Evolutionary conservation across 2,797 vertebrate species (phyloP).

Genomic region (Strix occidentalis): DNA sequence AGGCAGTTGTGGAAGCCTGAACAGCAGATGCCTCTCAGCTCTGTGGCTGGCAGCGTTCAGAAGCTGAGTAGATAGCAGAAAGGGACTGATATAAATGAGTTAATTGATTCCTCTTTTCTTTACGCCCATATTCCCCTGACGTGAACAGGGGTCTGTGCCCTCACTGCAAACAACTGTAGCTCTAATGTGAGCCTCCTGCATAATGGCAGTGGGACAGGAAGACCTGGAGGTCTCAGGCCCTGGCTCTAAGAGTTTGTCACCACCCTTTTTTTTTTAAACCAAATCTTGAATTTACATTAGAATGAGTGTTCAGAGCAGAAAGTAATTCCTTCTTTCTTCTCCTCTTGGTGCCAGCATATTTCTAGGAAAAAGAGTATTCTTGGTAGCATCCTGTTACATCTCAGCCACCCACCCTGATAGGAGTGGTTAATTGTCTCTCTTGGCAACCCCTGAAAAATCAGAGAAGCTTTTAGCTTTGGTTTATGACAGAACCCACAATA

Average conservation of each 20-base stretch:
- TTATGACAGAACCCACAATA: background rate
- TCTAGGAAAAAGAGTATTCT: background rate
- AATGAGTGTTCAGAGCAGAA: background rate
- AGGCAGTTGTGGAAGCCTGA: background rate
- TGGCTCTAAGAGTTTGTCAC: background rate
- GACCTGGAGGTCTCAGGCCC: background rate
- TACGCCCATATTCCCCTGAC: background rate
- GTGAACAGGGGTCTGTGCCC: background rate
- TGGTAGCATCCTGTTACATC: background rate
- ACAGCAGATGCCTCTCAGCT: background rate
- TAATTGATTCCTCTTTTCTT: background rate
- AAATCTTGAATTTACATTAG: background rate
- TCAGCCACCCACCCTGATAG: background rate
- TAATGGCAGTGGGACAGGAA: background rate
- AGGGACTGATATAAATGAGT: background rate
- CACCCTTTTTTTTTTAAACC: background rate
- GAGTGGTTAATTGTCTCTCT: background rate
- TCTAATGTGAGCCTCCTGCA: background rate
- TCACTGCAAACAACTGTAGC: background rate
- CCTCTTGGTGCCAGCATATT: background rate
- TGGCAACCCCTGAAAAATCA: background rate
- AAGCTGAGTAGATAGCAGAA: background rate
- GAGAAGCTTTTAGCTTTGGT: background rate
- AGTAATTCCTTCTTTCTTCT: background rate
- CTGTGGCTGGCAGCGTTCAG: background rate